phyloP scores from a whole-genome alignment of 1,140 invertebrate genomes.

The Micrasema longulum region DNA sequence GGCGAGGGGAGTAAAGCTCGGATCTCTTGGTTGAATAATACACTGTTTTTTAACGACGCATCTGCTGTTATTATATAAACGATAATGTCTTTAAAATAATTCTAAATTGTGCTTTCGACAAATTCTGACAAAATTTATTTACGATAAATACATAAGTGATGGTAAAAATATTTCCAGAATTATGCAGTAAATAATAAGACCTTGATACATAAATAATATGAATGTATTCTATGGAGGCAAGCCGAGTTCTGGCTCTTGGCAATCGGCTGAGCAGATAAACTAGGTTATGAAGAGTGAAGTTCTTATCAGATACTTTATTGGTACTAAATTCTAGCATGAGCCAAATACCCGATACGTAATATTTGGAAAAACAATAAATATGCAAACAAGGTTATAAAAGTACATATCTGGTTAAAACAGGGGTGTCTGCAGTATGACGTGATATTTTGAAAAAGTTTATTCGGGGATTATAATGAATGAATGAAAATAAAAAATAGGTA shows the following conservation, averaged over 20 bases:
- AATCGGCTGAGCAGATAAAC: slow-evolving; percentile 40
- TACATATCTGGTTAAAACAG: not conserved
- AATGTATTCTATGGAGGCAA: slow-evolving; percentile 22
- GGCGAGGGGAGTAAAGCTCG: no score
- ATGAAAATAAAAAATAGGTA: no score
- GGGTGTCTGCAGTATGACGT: not conserved
- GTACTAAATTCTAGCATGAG: slow-evolving; percentile 42
- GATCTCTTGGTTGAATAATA: no score
- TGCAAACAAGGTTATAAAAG: slow-evolving; percentile 12
- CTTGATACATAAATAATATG: slow-evolving; percentile 9
- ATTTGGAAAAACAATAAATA: slow-evolving; percentile 26
- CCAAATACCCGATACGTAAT: slow-evolving; percentile 23
- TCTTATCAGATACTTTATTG: slow-evolving; percentile 48
- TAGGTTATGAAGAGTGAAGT: slow-evolving; percentile 35
- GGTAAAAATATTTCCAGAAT: no score
- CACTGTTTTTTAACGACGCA: no score
- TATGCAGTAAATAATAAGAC: not conserved
- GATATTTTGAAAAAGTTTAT: no score
- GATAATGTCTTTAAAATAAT: no score
- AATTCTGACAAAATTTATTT: no score
- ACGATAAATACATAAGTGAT: no score
- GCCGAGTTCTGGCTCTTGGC: slow-evolving; percentile 17
- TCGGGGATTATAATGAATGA: no score
- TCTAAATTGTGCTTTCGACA: no score
- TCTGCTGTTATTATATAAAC: no score